Evolutionary conservation across 2,797 vertebrate genomes (phyloP), one percentile per base, ranked within the genome.

Genomic region (Tadarida brasiliensis): DNA sequence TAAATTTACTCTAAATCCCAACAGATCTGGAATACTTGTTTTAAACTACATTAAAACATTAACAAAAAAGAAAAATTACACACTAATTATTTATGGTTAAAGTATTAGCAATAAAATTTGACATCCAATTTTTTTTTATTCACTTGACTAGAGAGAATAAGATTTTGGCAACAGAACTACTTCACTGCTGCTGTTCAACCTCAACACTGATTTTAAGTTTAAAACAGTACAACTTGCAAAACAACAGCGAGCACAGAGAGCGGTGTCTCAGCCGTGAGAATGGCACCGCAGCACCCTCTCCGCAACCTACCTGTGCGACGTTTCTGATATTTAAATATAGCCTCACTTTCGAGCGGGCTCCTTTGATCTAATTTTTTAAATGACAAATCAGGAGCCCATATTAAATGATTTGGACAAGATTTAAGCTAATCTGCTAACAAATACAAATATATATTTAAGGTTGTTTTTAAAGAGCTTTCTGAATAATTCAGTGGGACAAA

Each of bases 41-140:
- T 92, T 15, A 81, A 83, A 83, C n/a, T 68, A 63, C n/a, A 71
- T 8, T 68, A 91, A 88, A 86, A 97, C 19, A 96, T 81, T 54
- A 90, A 93, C 5, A 61, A 95, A 57, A 97, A 54, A 82, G 7
- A 74, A 24, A 97, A 95, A 94, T 56, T 86, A 39, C 94, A 87
- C 63, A 4, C 80, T 94, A 78, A 83, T 26, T 47, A 85, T 89
- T 28, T 26, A 88, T 22, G 12, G 22, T 82, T 61, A 10, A 96
- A 77, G 49, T 78, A 97, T 35, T 11, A 71, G 70, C 67, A 88
- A 77, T 61, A 84, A 65, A 86, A 88, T 3, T 49, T 87, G 30
- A 33, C 11, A 80, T n/a, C 11, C n/a, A 33, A 3, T 33, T 88
- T 33, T 88, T 33, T 47, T 74, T 94, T 78, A 61, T 56, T 81